Base-by-base conservation (phyloP, 2,113 vertebrate genomes). In the Albula goreensis region DNA sequence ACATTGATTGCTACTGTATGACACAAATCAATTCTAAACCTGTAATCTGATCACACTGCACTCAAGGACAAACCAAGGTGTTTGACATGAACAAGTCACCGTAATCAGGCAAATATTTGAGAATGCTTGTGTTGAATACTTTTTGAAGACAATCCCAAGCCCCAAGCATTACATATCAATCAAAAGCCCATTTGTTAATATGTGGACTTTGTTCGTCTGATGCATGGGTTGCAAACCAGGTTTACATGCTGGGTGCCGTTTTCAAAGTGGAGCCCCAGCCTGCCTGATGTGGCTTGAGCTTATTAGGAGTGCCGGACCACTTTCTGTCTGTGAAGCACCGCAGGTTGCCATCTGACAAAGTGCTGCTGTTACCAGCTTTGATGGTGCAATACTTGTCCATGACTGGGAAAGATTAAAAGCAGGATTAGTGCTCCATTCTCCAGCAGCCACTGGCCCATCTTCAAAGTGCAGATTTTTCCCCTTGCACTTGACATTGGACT, bases 301-400 rank as follows among this genome's bases (percentile, higher is more conserved):
- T 80, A 80, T 85, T 80, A 85, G 77, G 56, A 79, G 11, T 78
- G 52, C 52, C 12, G 48, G 80, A 51, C 84, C 52, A 31, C 84
- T 85, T 17, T 50, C 56, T 15, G 77, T 19, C 77, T 25, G 9
- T 57, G 52, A 79, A 48, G 84, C 77, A 85, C 84, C 25, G 25
- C 15, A 48, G 84, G 84, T 78, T 78, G 84, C 56, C 77, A 85
- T 85, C 84, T 48, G 13, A 78, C 51, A 48, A 85, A 85, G 77
- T 49, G 84, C 25, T 79, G 70, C 17, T 85, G 25, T 48, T 41
- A 15, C 52, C 50, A 60, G 53, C 74, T 85, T 85, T 85, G 84
- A 85, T 85, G 77, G 15, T 48, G 25, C 52, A 57, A 17, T 78
- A 41, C 12, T 25, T 85, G n/a, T 80, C 25, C 31, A 80, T 41